These are phyloP conservation scores for Dryobotodes eremita DNA, from an alignment of 2,888 invertebrate species.

Conservation along the genomic window DNA sequence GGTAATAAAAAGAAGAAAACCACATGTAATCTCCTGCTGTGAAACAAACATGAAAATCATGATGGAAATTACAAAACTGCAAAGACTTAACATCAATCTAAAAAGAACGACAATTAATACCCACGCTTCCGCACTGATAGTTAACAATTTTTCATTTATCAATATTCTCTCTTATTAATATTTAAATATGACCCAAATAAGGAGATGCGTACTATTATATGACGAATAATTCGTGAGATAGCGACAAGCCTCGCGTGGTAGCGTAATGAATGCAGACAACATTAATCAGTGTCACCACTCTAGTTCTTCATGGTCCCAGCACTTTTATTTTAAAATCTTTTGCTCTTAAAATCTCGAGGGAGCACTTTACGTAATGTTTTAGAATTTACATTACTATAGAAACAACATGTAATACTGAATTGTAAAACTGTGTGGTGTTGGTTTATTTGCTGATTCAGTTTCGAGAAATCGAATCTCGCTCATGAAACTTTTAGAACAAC, in stretches of 20 bases:
- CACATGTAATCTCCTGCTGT: not conserved
- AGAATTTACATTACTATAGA: constrained; percentile 17
- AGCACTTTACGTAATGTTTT: constrained; percentile 40
- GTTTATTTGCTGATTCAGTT: not conserved
- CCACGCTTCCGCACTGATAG: not conserved
- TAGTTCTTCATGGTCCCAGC: constrained; percentile 39
- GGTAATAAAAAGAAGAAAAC: not conserved
- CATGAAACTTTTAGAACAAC: not conserved
- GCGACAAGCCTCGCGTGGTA: constrained; percentile 28
- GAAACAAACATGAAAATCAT: not conserved
- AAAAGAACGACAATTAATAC: constrained; percentile 2
- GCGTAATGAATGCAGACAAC: constrained; percentile 64
- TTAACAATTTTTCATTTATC: not conserved
- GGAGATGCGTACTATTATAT: not conserved
- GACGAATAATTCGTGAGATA: constrained; percentile 20
- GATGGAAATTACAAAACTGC: not conserved
- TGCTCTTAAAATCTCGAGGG: constrained; percentile 44
- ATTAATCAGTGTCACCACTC: constrained; percentile 60
- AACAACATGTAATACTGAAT: not conserved
- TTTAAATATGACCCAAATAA: constrained; percentile 36
- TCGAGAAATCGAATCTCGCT: not conserved
- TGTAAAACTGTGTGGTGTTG: not conserved
- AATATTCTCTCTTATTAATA: constrained; percentile 32
- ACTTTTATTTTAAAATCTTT: constrained; percentile 52
- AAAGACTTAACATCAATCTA: not conserved